Base-by-base conservation (phyloP, 2,888 invertebrate species). In the Patella pellucida region DNA sequence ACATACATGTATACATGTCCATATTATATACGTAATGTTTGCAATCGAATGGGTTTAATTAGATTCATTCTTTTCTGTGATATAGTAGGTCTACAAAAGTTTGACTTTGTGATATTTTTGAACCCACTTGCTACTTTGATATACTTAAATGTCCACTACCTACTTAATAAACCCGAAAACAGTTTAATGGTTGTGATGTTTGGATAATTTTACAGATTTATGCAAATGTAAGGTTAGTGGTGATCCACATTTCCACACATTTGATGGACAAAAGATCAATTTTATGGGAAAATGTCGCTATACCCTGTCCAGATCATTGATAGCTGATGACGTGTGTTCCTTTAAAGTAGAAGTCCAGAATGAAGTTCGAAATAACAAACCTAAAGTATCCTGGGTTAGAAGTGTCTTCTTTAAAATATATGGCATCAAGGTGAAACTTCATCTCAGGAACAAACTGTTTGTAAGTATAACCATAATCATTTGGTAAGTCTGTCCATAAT, bases 181-280 rank as follows among this genome's bases (percentile, higher is more conserved):
- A 41, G 41, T 41, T 41, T 41, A 41, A 41, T 41, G 41, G 41
- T 41, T 41, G 41, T 9, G 41, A 41, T 41, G 41, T 41, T 41
- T 41, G 9, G 41, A 41, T 41, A 41, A 41, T 41, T 56, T 73
- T 68, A 3, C 71, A 81, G 82, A 73, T 14, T 69, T 76, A 27
- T 85, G 85, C 67, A 68, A 72, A 5, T 85, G 85, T 69, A 76
- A 72, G 19, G 83, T 76, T 4, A 78, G 78, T 69, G 89, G 89
- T 52, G 89, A 89, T 71, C 89, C 90, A 7, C 89, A 90, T 75
- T 89, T 86, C 81, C 77, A 78, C 19, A 89, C 88, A 15, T 90
- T 83, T 75, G 89, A 90, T 75, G 86, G 86, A 4, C 82, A 85
- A 69, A 82, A 80, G 77, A 87, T 84, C 67, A 79, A 85, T 77